Conservation (phyloP, 2,888 invertebrate genomes). For the Deroplatys truncata region DNA sequence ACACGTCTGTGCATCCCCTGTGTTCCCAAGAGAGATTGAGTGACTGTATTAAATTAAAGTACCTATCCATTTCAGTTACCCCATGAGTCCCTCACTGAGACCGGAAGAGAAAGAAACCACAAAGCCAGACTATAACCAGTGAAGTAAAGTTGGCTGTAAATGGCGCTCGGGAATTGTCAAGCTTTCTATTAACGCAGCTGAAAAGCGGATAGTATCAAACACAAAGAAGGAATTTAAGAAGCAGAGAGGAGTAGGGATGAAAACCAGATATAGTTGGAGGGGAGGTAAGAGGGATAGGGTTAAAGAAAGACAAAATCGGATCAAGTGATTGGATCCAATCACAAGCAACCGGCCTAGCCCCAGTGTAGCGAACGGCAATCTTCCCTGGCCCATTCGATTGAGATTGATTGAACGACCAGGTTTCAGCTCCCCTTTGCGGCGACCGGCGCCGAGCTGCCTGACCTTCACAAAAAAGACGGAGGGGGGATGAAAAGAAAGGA, state of each 20-base stretch:
- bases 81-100: neutral
- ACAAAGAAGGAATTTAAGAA: constrained; percentile 10
- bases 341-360: constrained; percentile 15
- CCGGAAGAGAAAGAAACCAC: neutral
- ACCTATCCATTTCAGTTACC: neutral
- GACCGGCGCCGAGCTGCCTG: neutral
- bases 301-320: constrained; percentile 19
- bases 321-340: constrained; percentile 26
- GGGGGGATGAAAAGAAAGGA: neutral
- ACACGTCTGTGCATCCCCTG: too few relatives aligned
- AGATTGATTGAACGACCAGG: constrained; percentile 25
- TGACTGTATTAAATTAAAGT: neutral
- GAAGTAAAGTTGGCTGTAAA: neutral
- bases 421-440: constrained; percentile 8
- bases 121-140: neutral
- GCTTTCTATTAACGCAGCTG: neutral
- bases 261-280: neutral
- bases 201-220: neutral
- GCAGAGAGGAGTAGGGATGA: neutral
- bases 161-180: neutral
- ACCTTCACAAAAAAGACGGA: neutral
- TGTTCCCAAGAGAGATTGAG: too few relatives aligned
- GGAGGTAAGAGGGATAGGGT: neutral
- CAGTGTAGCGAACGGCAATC: neutral
- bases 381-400: constrained; percentile 2